Conservation (phyloP, 2,888 invertebrate genomes). For the Anoplius nigerrimus region DNA sequence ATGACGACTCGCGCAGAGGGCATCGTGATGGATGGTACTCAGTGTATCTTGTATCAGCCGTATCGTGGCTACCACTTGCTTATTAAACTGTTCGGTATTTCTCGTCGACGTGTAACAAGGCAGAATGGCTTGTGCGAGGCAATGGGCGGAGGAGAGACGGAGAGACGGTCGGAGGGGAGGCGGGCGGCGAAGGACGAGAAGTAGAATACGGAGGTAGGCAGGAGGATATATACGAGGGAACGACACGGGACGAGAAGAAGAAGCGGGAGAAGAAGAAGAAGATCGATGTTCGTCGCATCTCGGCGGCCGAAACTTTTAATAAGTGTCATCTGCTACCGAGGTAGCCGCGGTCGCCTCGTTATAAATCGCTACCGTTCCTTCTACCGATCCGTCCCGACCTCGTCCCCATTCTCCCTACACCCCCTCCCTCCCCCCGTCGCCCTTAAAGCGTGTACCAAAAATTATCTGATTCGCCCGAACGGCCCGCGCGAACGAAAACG, state of each 20-base stretch:
- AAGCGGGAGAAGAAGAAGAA: slow-evolving; percentile 35
- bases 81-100: slow-evolving; percentile 69
- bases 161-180: slow-evolving; percentile 17
- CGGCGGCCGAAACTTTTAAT: slow-evolving; percentile 59
- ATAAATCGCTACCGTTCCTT: slow-evolving; percentile 60
- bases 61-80: slow-evolving; percentile 64
- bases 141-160: slow-evolving; percentile 15
- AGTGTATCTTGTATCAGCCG: slow-evolving; percentile 64
- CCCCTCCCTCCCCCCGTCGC: no score
- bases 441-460: slow-evolving; percentile 38
- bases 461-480: slow-evolving; percentile 51
- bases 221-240: slow-evolving; percentile 18
- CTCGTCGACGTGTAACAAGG: slow-evolving; percentile 60
- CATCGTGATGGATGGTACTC: slow-evolving; percentile 65
- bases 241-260: slow-evolving; percentile 16
- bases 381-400: slow-evolving; percentile 3
- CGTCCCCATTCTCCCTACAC: neutral
- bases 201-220: slow-evolving; percentile 34
- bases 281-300: slow-evolving; percentile 55
- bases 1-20: slow-evolving; percentile 55
- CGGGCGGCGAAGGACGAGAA: slow-evolving; percentile 6
- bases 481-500: neutral
- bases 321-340: slow-evolving; percentile 64
- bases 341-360: slow-evolving; percentile 52
- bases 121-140: slow-evolving; percentile 23